phyloP scores from a whole-genome alignment of 1,140 invertebrate genomes.

The Cydia pomonella region DNA sequence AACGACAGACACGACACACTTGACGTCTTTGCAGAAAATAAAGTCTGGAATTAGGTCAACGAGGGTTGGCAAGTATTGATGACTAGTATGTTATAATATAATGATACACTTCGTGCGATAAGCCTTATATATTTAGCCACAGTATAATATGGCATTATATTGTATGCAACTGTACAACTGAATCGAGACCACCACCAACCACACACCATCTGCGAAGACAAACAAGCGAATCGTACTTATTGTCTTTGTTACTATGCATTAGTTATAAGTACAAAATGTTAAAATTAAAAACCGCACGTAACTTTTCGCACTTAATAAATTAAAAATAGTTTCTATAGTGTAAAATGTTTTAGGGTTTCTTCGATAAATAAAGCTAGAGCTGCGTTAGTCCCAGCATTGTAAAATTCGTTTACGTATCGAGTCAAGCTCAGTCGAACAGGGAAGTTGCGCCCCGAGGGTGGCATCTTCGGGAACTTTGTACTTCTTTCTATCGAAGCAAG shows the following conservation, averaged over 20 bases:
- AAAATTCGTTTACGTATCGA: slow-evolving; percentile 5
- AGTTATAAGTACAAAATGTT: background rate
- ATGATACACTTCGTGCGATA: background rate
- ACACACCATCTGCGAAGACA: too few species aligned
- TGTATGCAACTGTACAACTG: background rate
- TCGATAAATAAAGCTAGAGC: slow-evolving; percentile 3
- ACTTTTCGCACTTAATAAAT: too few species aligned
- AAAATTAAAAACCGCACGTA: too few species aligned
- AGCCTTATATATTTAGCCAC: background rate
- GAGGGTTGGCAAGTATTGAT: background rate
- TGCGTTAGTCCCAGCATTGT: background rate
- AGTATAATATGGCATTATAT: background rate
- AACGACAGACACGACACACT: slow-evolving; percentile 5
- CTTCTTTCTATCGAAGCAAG: background rate
- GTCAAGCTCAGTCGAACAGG: slow-evolving; percentile 4
- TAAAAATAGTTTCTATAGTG: background rate
- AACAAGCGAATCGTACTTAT: too few species aligned
- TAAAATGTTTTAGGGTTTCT: background rate
- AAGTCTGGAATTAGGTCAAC: slow-evolving; percentile 1
- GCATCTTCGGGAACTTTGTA: background rate
- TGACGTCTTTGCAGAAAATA: slow-evolving; percentile 15
- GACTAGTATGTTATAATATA: background rate
- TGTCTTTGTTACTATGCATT: background rate
- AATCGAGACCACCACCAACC: too few species aligned
- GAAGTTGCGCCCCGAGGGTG: slow-evolving; percentile 6